Conservation (phyloP, 2,888 invertebrate genomes). For the Epinotia brunnichana region DNA sequence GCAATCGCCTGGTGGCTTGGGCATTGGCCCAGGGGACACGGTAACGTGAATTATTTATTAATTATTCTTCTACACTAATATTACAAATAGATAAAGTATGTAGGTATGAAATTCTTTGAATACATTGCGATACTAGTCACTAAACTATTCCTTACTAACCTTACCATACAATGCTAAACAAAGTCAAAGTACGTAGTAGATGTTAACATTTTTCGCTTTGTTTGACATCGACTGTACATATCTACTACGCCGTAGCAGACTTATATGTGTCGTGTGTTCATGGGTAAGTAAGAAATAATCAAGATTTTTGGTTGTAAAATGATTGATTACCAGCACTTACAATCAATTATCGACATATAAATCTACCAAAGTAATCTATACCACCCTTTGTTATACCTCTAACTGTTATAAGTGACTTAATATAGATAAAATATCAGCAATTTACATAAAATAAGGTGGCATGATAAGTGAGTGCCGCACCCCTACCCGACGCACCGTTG, state of each 20-base stretch:
- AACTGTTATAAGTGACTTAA: slow-evolving; percentile 44
- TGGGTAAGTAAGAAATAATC: background rate
- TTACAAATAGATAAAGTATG: too few species aligned
- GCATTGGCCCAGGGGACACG: background rate
- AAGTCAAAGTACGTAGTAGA: too few species aligned
- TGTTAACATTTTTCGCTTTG: too few species aligned
- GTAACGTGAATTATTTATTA: background rate
- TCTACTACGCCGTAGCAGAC: background rate
- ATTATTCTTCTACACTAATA: too few species aligned
- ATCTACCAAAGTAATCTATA: slow-evolving; percentile 24
- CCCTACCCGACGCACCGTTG: slow-evolving; percentile 50
- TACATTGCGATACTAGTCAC: too few species aligned
- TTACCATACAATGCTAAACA: too few species aligned
- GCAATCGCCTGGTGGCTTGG: slow-evolving; percentile 7
- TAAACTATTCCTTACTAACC: background rate
- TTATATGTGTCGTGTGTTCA: background rate
- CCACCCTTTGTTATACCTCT: slow-evolving; percentile 26
- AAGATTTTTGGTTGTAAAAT: background rate
- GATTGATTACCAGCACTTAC: slow-evolving; percentile 3
- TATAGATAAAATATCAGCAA: slow-evolving; percentile 51
- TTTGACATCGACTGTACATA: too few species aligned
- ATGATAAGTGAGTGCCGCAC: slow-evolving; percentile 56
- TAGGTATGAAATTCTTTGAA: too few species aligned
- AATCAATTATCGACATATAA: slow-evolving; percentile 9
- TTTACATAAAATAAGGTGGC: slow-evolving; percentile 54